Conservation (phyloP, 2,888 invertebrate species). For the Patella depressa region DNA sequence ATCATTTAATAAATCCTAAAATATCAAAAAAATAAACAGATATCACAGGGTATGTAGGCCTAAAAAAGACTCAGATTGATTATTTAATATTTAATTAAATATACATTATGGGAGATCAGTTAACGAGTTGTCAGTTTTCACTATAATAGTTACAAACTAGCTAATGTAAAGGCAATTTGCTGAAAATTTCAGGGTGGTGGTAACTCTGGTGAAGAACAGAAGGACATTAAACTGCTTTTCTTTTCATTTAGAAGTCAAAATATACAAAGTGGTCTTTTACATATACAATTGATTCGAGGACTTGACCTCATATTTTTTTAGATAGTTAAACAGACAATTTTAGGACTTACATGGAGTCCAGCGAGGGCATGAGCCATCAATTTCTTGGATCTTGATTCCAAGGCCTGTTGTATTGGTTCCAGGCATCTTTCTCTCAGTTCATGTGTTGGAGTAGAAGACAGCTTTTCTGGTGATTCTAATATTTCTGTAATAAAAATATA, state of each 20-base stretch:
- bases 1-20: constrained; percentile 89
- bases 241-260: not conserved
- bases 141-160: too few relatives aligned
- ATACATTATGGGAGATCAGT: too few relatives aligned
- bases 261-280: not conserved
- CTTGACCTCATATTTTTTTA: not conserved
- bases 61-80: too few relatives aligned
- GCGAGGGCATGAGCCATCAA: constrained; percentile 86
- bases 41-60: too few relatives aligned
- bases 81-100: too few relatives aligned
- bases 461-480: constrained; percentile 50
- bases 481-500: constrained; percentile 45
- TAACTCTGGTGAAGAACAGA: too few relatives aligned
- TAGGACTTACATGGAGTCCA: constrained; percentile 87
- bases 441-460: constrained; percentile 48
- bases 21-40: not conserved
- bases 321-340: not conserved
- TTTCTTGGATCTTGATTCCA: constrained; percentile 89
- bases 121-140: too few relatives aligned
- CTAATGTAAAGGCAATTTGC: too few relatives aligned
- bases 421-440: constrained; percentile 81
- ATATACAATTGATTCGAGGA: not conserved
- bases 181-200: too few relatives aligned
- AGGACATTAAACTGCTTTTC: too few relatives aligned
- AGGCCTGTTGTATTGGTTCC: constrained; percentile 85